phyloP scores from a whole-genome alignment of 1,140 invertebrate species.

The Diabrotica undecimpunctata region DNA sequence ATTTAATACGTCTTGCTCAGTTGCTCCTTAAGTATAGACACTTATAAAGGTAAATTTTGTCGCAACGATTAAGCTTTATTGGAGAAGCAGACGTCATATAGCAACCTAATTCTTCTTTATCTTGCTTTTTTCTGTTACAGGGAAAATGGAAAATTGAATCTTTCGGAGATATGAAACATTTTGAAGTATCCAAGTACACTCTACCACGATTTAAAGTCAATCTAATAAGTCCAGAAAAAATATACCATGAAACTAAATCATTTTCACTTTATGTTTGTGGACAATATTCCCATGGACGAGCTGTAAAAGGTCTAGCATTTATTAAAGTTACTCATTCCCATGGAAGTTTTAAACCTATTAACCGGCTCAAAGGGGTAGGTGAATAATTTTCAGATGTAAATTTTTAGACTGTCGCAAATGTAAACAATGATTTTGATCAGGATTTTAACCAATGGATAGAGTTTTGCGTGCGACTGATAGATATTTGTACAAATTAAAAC shows the following conservation, averaged over 20 bases:
- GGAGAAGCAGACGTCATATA: too few relatives aligned
- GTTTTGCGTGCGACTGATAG: too few relatives aligned
- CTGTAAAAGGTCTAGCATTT: slow-evolving; percentile 56
- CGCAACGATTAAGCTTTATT: too few relatives aligned
- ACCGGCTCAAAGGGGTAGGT: slow-evolving; percentile 35
- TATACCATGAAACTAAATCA: slow-evolving; percentile 53
- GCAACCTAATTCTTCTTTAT: too few relatives aligned
- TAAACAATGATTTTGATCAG: too few relatives aligned
- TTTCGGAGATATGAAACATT: slow-evolving; percentile 50
- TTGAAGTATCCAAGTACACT: slow-evolving; percentile 61
- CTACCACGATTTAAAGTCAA: slow-evolving; percentile 65
- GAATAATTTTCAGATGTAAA: not conserved
- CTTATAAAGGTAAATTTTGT: too few relatives aligned
- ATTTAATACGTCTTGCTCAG: too few relatives aligned
- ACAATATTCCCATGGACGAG: slow-evolving; percentile 66
- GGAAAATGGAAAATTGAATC: slow-evolving; percentile 58
- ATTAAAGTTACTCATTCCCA: slow-evolving; percentile 46
- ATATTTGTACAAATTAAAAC: too few relatives aligned
- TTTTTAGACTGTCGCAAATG: too few relatives aligned
- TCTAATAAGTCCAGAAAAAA: slow-evolving; percentile 57
- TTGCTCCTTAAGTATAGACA: too few relatives aligned
- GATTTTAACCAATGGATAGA: too few relatives aligned
- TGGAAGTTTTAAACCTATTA: slow-evolving; percentile 27
- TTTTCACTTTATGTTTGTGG: slow-evolving; percentile 59
- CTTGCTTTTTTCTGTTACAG: slow-evolving; percentile 38